Evolutionary conservation across 2,888 invertebrate species (phyloP).

Genomic region (Drosophila melanosoma): DNA sequence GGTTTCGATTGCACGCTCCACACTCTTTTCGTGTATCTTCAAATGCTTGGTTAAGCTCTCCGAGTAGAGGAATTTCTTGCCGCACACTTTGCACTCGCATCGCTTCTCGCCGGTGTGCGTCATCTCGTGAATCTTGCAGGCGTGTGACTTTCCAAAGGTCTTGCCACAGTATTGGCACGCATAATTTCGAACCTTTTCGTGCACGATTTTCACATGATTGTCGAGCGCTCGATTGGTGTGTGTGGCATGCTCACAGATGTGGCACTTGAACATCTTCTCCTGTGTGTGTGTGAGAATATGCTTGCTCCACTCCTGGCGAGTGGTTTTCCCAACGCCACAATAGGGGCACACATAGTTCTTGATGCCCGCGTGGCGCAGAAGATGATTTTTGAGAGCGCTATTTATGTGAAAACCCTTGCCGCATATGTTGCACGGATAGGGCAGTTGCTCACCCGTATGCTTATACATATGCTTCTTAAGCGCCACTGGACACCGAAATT

Average conservation of each 20-base stretch:
- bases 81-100: constrained; percentile 82
- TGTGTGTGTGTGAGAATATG: constrained; percentile 83
- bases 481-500: constrained; percentile 82
- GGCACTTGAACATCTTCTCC: constrained; percentile 83
- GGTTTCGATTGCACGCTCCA: constrained; percentile 79
- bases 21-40: constrained; percentile 82
- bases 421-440: constrained; percentile 82
- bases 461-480: constrained; percentile 83
- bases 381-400: constrained; percentile 83
- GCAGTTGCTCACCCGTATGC: constrained; percentile 81
- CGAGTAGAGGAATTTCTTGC: constrained; percentile 80
- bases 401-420: constrained; percentile 83
- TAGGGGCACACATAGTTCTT: constrained; percentile 84
- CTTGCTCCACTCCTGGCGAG: constrained; percentile 82
- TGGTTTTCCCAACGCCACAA: constrained; percentile 83
- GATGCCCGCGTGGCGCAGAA: constrained; percentile 83
- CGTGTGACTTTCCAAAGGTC: constrained; percentile 82
- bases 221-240: constrained; percentile 82
- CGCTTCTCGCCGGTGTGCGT: constrained; percentile 82
- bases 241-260: constrained; percentile 80
- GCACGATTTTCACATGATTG: constrained; percentile 81
- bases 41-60: constrained; percentile 82
- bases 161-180: constrained; percentile 83
- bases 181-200: constrained; percentile 79
- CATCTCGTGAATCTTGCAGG: constrained; percentile 83